Evolutionary conservation across 1,140 invertebrate genomes (phyloP), one percentile per base, ranked within the genome.

Genomic region (Drosophila repletoides): DNA sequence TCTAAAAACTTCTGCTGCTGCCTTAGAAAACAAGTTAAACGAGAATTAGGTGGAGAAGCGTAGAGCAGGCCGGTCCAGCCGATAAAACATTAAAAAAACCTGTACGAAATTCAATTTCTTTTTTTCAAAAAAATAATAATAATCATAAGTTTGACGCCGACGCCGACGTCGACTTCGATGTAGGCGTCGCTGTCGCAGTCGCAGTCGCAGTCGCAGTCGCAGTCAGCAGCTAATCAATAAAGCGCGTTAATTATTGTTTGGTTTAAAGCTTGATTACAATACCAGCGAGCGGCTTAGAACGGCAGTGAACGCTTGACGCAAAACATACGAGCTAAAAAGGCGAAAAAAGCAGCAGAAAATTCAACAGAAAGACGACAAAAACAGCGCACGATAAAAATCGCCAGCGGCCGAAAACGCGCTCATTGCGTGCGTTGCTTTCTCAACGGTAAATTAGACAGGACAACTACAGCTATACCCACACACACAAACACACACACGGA

Each of bases 211-310:
- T 6, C n/a, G 14, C 9, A 10, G 60, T n/a, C 51, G 26, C 33
- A 17, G 24, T 21, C 29, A 38, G 43, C 31, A 51, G 49, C 43
- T 64, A 64, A 69, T 74, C 76, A 77, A 80, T 80, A 67, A 65
- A 55, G 60, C 77, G 64, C 80, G 81, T 80, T 86, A 86, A 86
- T 86, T 86, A 80, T 80, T 80, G 80, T 86, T 86, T 76, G 84
- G 80, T 76, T 86, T 86, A 80, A 86, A 86, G 80, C 75, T 41
- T 73, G 80, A 86, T 86, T 86, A 80, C 65, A 76, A 72, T 55
- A 69, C 63, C 75, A 64, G 75, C 64, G 45, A 43, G 60, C 12
- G 52, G 75, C 43, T 86, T 86, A 86, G 80, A 86, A 86, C 75
- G 72, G 49, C 36, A 60, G 31, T 12, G 72, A 76, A 56, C 72